These are phyloP conservation scores for Pediacus dermestoides DNA, from an alignment of 2,888 invertebrate genomes.

Conservation along the genomic window DNA sequence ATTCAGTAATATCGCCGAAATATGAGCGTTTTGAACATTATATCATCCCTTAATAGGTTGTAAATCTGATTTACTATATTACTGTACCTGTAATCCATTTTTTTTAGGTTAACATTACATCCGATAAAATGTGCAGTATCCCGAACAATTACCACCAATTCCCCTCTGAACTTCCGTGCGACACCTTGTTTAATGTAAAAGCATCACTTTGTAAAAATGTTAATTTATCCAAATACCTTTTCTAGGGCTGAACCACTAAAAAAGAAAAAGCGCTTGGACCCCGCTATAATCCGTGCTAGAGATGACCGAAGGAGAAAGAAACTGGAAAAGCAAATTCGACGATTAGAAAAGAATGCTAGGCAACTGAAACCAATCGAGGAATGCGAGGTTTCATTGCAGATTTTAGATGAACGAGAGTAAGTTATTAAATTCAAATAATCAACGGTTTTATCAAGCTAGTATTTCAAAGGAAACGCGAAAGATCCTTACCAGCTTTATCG, in stretches of 20 bases:
- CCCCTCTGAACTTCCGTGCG: slow-evolving; percentile 41
- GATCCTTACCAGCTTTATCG: slow-evolving; percentile 53
- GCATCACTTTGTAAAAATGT: slow-evolving; percentile 20
- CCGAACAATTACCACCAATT: slow-evolving; percentile 22
- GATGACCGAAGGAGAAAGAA: slow-evolving; percentile 79
- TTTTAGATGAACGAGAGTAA: slow-evolving; percentile 66
- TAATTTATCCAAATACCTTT: slow-evolving; percentile 18
- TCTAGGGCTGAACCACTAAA: slow-evolving; percentile 83
- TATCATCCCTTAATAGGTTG: slow-evolving; percentile 11
- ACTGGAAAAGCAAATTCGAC: slow-evolving; percentile 81
- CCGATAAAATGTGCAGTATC: too few species aligned
- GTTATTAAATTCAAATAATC: slow-evolving; percentile 20
- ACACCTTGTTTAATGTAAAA: slow-evolving; percentile 47
- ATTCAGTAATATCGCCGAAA: too few species aligned
- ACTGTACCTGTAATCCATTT: background rate
- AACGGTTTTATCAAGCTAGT: background rate
- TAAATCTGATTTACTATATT: background rate
- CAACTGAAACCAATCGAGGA: slow-evolving; percentile 91
- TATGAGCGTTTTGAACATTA: slow-evolving; percentile 11
- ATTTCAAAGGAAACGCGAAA: slow-evolving; percentile 52
- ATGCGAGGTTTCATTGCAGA: slow-evolving; percentile 66
- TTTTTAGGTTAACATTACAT: slow-evolving; percentile 21
- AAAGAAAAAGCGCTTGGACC: slow-evolving; percentile 84
- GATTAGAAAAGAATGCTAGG: slow-evolving; percentile 73
- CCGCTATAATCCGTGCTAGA: slow-evolving; percentile 71